Evolutionary conservation across 1,140 invertebrate genomes (phyloP), one percentile per base, ranked within the genome.

Genomic region (Diorhabda elongata): DNA sequence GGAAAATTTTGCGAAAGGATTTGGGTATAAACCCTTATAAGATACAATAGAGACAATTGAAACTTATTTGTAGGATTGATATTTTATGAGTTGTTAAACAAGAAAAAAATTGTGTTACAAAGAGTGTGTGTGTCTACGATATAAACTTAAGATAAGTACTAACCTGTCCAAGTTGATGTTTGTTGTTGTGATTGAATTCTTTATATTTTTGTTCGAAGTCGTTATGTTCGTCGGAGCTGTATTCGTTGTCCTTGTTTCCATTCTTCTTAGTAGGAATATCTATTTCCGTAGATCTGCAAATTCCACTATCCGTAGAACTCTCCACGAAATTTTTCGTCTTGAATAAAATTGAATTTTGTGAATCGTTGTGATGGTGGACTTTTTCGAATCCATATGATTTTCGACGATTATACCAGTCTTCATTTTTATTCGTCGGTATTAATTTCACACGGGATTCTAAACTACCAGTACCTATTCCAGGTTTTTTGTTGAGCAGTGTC

Each of bases 361-460:
- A 76, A 61, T 82, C 73, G 77, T 81, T 69, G 71, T 82, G 77
- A 47, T 79, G 81, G 5, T 82, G 82, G 71, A 90, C 87, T 71
- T 88, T 86, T 80, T 91, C 89, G 73, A 91, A 91, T 64, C 89
- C 89, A 74, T 90, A 91, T 3, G 89, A 90, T 79, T 90, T 90
- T 70, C 89, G 82, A 71, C 89, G 82, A 71, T 86, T 84, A 74
- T 88, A 88, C 89, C 89, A 90, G 69, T 90, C 88, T 67, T 87
- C 86, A 41, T 77, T 78, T 61, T 78, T 74, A 58, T 71, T 75
- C 66, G 74, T 80, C 5, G 80, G 77, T 44, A 79, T 73, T 60
- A 83, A 80, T 42, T 81, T 82, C 2, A 77, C 79, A 66, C 85
- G 77, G 0, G 84, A 84, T 75, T 87, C 86, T 62, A 87, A 68